phyloP scores from a whole-genome alignment of 2,797 vertebrate species.

The Diglossa cyanea region DNA sequence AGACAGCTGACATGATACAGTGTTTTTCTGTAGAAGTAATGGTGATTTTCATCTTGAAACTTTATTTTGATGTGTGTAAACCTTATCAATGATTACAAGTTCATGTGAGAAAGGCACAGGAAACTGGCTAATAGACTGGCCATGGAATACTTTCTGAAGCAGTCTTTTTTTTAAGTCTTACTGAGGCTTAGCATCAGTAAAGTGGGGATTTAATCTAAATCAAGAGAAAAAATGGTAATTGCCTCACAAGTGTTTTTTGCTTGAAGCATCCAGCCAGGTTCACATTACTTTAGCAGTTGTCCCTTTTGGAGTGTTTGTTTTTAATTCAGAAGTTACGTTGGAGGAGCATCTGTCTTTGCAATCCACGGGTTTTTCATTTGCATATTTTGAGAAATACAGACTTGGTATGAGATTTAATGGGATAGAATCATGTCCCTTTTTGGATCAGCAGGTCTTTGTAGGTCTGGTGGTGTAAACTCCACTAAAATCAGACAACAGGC shows the following conservation, averaged over 20 bases:
- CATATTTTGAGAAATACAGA: neutral
- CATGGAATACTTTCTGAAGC: neutral
- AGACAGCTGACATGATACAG: neutral
- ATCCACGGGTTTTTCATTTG: fast-evolving
- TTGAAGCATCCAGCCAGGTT: neutral
- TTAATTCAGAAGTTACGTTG: neutral
- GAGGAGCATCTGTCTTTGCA: neutral
- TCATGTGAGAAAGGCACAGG: neutral
- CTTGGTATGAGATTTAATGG: neutral
- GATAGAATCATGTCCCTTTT: neutral
- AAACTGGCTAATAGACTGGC: neutral
- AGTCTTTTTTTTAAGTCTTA: neutral
- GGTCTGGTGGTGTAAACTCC: neutral
- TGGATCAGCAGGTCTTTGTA: neutral
- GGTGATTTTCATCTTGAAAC: neutral
- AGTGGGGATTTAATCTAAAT: neutral
- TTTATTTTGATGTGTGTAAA: neutral
- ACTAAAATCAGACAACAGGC: neutral
- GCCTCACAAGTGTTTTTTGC: neutral
- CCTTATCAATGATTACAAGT: neutral
- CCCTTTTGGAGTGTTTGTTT: neutral
- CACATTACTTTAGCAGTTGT: neutral
- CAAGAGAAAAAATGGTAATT: neutral
- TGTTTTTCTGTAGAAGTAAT: neutral
- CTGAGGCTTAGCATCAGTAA: neutral